phyloP scores from a whole-genome alignment of 2,113 vertebrate genomes.

The Chamaetylas fuelleborni region DNA sequence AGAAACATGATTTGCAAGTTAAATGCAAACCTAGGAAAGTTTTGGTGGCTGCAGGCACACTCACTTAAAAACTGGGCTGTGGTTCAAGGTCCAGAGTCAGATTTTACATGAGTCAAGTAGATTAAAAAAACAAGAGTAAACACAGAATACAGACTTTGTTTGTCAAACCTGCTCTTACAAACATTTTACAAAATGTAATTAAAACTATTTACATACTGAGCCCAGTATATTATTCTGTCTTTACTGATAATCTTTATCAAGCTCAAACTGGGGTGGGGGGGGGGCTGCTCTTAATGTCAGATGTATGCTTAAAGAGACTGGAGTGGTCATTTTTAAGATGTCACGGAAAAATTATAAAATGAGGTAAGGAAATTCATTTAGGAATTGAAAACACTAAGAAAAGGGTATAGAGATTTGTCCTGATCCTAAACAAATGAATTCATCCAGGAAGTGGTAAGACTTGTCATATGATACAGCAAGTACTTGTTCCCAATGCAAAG shows the following conservation, averaged over 20 bases:
- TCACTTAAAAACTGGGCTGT: not conserved
- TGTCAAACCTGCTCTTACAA: not conserved
- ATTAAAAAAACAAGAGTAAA: not conserved
- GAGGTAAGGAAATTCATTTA: not conserved
- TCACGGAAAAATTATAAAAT: not conserved
- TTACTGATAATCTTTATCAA: not conserved
- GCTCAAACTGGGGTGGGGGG: rapidly evolving
- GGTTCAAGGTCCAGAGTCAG: not conserved
- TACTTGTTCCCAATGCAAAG: conserved; percentile 3
- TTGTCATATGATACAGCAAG: not conserved
- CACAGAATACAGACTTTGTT: not conserved
- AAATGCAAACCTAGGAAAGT: not conserved
- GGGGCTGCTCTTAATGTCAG: not conserved
- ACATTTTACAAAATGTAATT: not conserved
- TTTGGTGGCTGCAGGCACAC: not conserved
- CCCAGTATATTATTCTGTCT: not conserved
- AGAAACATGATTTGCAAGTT: not conserved
- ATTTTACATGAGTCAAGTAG: not conserved
- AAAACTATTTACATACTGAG: not conserved
- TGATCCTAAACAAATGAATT: not conserved
- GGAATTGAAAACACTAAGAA: not conserved
- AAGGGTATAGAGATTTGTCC: not conserved
- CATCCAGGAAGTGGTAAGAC: not conserved
- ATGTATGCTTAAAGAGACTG: not conserved
- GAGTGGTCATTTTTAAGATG: not conserved